A percentile compares a stretch with the other conserved stretches of the same genome.
phyloP scores from a whole-genome alignment of 2,113 vertebrate species.

The Pangasianodon hypophthalmus region DNA sequence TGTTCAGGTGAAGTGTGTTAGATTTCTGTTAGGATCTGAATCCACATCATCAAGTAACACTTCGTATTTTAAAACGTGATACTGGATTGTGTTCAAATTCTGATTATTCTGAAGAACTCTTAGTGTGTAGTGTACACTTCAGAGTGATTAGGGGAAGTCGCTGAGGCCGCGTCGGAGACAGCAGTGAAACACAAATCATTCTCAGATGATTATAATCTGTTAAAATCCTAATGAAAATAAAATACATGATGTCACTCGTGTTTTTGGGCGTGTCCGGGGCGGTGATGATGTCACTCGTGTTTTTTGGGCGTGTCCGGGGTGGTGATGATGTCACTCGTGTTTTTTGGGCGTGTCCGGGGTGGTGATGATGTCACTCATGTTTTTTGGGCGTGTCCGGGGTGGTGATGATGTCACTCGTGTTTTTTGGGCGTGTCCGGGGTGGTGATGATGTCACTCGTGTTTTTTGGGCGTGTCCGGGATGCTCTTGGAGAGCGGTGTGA shows the following conservation, averaged over 20 bases:
- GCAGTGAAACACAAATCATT: background rate
- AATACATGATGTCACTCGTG: background rate
- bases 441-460: background rate
- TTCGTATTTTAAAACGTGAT: background rate
- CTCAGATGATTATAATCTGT: background rate
- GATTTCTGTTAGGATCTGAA: too few species aligned
- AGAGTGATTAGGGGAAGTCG: background rate
- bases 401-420: background rate
- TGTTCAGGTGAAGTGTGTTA: background rate
- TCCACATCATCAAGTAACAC: too few species aligned
- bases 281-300: background rate
- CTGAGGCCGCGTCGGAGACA: background rate
- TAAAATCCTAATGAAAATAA: background rate
- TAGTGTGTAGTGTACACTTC: background rate
- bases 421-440: background rate
- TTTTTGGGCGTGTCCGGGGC: background rate
- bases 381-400: background rate
- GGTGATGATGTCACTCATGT: background rate
- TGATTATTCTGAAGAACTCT: background rate
- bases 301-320: background rate
- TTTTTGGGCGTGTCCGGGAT: slow-evolving; percentile 80
- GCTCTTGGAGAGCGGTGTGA: slow-evolving; percentile 83
- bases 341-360: background rate
- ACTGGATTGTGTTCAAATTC: background rate
- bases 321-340: background rate